These are phyloP conservation scores for Myotis davidii DNA, from an alignment of 2,113 vertebrate species.

Conservation along the genomic window DNA sequence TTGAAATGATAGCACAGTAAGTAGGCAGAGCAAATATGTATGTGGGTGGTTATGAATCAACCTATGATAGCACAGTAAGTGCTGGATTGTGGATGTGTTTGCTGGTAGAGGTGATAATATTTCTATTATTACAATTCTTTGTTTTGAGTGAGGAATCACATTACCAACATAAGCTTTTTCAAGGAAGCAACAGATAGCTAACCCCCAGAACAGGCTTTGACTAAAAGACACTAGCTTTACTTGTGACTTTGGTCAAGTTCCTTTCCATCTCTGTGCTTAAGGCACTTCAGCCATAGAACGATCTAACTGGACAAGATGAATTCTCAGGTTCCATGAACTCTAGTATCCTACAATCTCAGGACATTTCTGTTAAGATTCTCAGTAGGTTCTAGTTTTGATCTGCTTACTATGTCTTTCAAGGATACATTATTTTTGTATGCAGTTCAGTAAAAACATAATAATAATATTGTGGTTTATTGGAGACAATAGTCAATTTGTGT, in stretches of 20 bases:
- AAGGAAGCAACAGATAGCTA: constrained; percentile 30
- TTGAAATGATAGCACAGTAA: not conserved
- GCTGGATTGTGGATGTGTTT: no score
- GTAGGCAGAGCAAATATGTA: not conserved
- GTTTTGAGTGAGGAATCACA: not conserved
- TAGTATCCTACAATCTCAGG: not conserved
- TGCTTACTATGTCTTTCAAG: not conserved
- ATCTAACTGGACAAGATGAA: not conserved
- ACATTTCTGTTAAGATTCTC: constrained; percentile 15
- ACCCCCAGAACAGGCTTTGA: not conserved
- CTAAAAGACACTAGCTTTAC: not conserved
- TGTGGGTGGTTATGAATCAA: not conserved
- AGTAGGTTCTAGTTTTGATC: not conserved
- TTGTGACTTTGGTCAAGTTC: not conserved
- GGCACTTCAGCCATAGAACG: not conserved
- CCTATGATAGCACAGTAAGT: no score
- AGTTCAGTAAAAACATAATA: not conserved
- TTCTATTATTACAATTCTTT: constrained; percentile 27
- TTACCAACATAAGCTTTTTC: constrained; percentile 49
- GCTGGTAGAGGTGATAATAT: no score
- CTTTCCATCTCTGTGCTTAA: not conserved
- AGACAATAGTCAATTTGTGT: not conserved
- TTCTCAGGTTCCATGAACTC: not conserved
- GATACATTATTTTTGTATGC: constrained; percentile 7
- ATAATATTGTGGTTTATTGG: not conserved